Evolutionary conservation across 1,140 invertebrate species (phyloP), one percentile per base, ranked within the genome.

Genomic region (Caenorhabditis inopinata): DNA sequence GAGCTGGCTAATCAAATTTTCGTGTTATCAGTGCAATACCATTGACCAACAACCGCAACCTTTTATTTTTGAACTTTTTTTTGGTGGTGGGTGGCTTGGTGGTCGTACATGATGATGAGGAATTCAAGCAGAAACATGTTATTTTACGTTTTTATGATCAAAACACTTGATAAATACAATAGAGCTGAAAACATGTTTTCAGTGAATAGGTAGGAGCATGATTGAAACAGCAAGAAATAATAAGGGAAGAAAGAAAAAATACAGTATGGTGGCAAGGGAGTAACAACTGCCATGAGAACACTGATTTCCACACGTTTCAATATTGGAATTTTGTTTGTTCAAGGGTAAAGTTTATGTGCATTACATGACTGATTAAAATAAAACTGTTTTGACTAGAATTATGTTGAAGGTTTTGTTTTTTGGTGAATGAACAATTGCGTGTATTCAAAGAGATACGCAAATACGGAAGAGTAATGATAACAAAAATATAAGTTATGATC

Each of bases 41-140:
- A 68, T 68, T 32, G 58, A 68, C 32, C 38, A 68, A 38, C 58
- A 68, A 68, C 32, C 58, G n/a, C n/a, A 18, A 18, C 58, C 58
- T 68, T 68, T 68, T 32, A 38, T 68, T 68, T 68, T 18, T 68
- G 58, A 68, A 68, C 58, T 68, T 58, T 58, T n/a, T 16, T 21
- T 16, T n/a, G n/a, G n/a, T n/a, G n/a, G n/a, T n/a, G n/a, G n/a
- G n/a, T n/a, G n/a, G n/a, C n/a, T n/a, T n/a, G n/a, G n/a, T n/a
- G n/a, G n/a, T n/a, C n/a, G n/a, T n/a, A n/a, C n/a, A n/a, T n/a
- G n/a, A n/a, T n/a, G n/a, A n/a, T n/a, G n/a, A n/a, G n/a, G n/a
- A n/a, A n/a, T n/a, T n/a, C n/a, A n/a, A n/a, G n/a, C n/a, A n/a
- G n/a, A n/a, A n/a, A n/a, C n/a, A n/a, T n/a, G n/a, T n/a, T n/a